Conservation (phyloP, 2,113 vertebrate genomes). For the Pionites leucogaster region DNA sequence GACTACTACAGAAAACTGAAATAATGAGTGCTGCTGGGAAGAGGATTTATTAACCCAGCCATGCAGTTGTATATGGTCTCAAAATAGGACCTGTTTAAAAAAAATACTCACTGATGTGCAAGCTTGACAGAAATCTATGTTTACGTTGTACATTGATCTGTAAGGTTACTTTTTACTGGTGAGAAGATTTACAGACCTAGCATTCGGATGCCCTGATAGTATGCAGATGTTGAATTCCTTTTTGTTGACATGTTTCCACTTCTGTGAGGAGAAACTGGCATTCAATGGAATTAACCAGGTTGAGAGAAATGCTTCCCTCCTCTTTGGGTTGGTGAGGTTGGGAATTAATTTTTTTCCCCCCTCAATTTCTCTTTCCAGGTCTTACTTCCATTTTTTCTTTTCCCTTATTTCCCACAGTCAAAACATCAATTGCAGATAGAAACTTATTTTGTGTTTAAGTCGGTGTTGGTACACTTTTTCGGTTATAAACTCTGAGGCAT, state of each 20-base stretch:
- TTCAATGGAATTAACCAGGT: neutral
- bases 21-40: neutral
- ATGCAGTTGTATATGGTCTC: neutral
- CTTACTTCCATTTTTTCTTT: neutral
- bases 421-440: neutral
- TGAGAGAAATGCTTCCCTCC: neutral
- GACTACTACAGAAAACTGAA: neutral
- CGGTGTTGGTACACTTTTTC: neutral
- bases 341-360: neutral
- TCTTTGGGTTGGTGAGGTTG: neutral
- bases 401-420: neutral
- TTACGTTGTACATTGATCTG: neutral
- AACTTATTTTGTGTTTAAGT: neutral
- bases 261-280: neutral
- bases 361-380: neutral
- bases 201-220: neutral
- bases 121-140: neutral
- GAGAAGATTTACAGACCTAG: neutral
- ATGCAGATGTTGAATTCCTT: neutral
- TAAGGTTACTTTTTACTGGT: neutral
- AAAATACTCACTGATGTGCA: neutral
- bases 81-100: neutral
- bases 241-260: neutral
- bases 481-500: neutral
- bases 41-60: neutral